phyloP scores from a whole-genome alignment of 2,113 vertebrate species.

The Chaetorhynchus papuensis region DNA sequence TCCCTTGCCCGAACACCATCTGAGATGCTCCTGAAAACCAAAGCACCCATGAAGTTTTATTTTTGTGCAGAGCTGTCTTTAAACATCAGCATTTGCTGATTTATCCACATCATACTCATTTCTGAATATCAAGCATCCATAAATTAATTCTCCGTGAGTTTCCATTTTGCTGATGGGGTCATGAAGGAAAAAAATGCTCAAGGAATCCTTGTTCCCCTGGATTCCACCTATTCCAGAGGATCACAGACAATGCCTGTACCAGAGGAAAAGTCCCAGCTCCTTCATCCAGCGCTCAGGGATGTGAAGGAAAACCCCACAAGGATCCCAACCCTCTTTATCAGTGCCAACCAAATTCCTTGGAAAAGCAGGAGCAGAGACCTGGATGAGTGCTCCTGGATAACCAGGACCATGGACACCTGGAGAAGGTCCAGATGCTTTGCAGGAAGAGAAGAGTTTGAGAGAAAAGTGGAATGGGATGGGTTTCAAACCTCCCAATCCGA shows the following conservation, averaged over 20 bases:
- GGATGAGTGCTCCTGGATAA: background rate
- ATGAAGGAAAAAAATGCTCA: fast-evolving
- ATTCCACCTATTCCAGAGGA: background rate
- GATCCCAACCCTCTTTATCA: background rate
- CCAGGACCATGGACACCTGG: fast-evolving
- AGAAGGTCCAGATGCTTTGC: background rate
- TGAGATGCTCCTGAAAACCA: background rate
- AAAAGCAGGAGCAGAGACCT: background rate
- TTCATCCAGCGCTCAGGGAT: background rate
- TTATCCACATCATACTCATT: fast-evolving
- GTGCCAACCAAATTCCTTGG: background rate
- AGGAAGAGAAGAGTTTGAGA: background rate
- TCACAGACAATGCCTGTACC: background rate
- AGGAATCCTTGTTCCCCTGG: background rate
- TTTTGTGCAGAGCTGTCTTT: background rate
- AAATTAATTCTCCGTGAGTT: fast-evolving
- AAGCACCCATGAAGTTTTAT: background rate
- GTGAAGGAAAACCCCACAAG: background rate
- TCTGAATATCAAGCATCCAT: too few species aligned
- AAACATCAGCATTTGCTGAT: background rate
- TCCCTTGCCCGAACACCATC: background rate
- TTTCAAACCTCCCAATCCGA: background rate
- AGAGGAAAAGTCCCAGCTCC: background rate
- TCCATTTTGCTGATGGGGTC: background rate
- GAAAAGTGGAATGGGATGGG: background rate